Base-by-base conservation (phyloP, 2,888 invertebrate species). In the Cremastinae sp. region DNA sequence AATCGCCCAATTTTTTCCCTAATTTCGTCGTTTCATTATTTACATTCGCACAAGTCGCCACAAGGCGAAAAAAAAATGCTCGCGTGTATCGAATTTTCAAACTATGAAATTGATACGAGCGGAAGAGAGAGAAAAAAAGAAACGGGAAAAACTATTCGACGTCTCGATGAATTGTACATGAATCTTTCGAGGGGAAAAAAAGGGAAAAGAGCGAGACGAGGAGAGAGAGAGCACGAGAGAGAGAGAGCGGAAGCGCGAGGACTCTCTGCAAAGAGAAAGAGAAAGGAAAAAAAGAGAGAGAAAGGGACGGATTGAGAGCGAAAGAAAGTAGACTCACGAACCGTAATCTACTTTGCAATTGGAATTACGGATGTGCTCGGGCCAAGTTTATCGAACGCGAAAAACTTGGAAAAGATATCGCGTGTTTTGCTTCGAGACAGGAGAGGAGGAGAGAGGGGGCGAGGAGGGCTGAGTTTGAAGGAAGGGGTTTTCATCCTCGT, bases 221-320 rank as follows among this genome's bases (percentile, higher is more conserved):
- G 77, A 78, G 81, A 81, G 79, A 80, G 78, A 80, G 78, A 80
- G 78, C 79, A 75, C 81, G 82, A 71, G 62, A 75, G 77, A 77
- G 76, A 43, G 53, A 39, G 28, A 12, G 20, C 10, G 22, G 37
- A 10, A 45, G 35, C 22, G 47, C 12, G 4, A 12, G n/a, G n/a
- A n/a, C n/a, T n/a, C 35, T 18, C 47, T 22, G 58, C 22, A 47
- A 61, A 7, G 12, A 35, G 35, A 59, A 49, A 59, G 35, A 51
- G 41, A 28, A 55, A 51, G 12, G 28, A 55, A 45, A 70, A 22
- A 22, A 12, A 35, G 16, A 7, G 28, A 37, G 49, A 16, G 22
- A 20, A 14, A 43, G 37, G 49, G 45, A 65, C 47, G 47, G 47
- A 64, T 68, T 53, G 49, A 55, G 43, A 72, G 64, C 39, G 14